Conservation (phyloP, 2,113 vertebrate genomes). For the Varanus komodoensis region DNA sequence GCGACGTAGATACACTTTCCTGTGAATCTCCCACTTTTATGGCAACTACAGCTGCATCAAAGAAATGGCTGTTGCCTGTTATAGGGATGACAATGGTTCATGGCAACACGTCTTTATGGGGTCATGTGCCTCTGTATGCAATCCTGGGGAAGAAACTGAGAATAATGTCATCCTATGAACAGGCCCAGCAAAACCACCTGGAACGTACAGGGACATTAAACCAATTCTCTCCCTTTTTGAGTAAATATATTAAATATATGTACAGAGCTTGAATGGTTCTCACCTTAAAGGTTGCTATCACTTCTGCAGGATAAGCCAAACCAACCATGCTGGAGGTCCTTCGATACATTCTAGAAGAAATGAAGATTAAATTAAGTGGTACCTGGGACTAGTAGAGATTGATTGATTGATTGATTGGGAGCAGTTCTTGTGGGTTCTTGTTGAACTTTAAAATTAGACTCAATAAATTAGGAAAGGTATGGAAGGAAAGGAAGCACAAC, state of each 20-base stretch:
- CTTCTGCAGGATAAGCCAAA: conserved; percentile 91
- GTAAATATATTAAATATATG: conserved; percentile 19
- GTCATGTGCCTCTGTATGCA: background rate
- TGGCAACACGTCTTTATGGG: background rate
- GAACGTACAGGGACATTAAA: background rate
- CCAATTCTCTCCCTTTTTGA: background rate
- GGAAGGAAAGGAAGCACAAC: background rate
- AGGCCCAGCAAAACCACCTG: background rate
- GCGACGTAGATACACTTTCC: background rate
- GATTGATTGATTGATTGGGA: background rate
- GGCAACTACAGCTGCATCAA: background rate
- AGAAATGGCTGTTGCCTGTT: background rate
- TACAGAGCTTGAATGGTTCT: conserved; percentile 64
- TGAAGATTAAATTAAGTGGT: conserved; percentile 45
- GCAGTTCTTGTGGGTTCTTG: background rate
- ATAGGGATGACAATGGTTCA: background rate
- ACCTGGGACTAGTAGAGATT: conserved; percentile 27
- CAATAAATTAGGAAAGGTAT: background rate
- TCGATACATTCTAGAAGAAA: conserved; percentile 93
- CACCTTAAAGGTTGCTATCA: conserved; percentile 93
- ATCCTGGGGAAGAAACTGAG: background rate
- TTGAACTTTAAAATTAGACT: conserved; percentile 13
- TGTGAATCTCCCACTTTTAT: background rate
- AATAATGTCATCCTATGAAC: background rate
- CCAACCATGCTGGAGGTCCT: conserved; percentile 94